Base-by-base conservation (phyloP, 2,888 invertebrate genomes). In the Thymelicus acteon region DNA sequence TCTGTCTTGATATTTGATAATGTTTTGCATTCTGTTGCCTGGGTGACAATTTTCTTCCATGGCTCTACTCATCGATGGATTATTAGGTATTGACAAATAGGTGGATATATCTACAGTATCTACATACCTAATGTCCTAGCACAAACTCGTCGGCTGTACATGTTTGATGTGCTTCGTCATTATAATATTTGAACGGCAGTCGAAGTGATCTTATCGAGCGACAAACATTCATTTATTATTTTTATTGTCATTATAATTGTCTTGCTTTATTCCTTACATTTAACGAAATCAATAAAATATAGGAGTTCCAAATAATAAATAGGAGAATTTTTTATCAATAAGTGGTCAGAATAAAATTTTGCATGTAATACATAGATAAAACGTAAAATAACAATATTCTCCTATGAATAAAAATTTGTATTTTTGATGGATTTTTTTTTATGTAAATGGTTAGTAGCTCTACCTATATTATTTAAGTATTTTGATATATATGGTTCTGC, bases 51-150 rank as follows among this genome's bases (percentile, higher is more conserved):
- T 89, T 91, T 92, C 92, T 92, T 91, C 83, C 82, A 85, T 83
- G 83, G 79, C 69, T 54, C 52, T 31, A 15, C 12, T 44, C 63
- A 69, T 87, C 87, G 86, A 86, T 86, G 87, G 78, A 79, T 87
- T 87, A 91, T 90, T 89, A 91, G 88, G 84, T 88, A 89, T 91
- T 90, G 92, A 92, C 92, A 88, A 86, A 89, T 87, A 88, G 75
- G 67, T 74, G 70, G 58, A 71, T 75, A 76, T 75, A 72, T 74
- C 72, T 74, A 73, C 66, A 72, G 65, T 73, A 74, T 67, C 72
- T 73, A 73, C 75, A 75, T 73, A 75, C 80, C 77, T 82, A 85
- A 84, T 80, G 78, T 82, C 79, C 81, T 82, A 76, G 67, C 68
- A 72, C 83, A 85, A 85, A 86, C 81, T 75, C 85, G 84, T 83